Evolutionary conservation across 2,113 vertebrate species (phyloP), one percentile per base, ranked within the genome.

Genomic region (Phodopus roborovskii): DNA sequence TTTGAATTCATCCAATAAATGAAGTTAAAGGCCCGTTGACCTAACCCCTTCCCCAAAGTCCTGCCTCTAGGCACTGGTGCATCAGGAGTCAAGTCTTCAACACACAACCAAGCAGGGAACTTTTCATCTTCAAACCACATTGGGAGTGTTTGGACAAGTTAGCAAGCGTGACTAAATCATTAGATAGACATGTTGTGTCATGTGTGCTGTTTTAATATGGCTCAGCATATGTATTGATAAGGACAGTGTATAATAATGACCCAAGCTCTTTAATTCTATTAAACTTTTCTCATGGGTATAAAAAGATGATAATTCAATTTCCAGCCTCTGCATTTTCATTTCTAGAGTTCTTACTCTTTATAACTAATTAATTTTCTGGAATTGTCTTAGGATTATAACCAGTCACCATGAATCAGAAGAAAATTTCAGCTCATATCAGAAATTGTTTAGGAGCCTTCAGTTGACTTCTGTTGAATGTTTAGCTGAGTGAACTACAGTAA

Each of bases 331-430:
- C 94, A 91, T 98, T 98, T 98, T 97, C 96, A 92, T 98, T 98
- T 97, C 95, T 97, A 94, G 96, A 96, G 77, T 96, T 97, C 93
- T 98, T 97, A 94, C 90, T 96, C 97, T 98, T 98, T 94, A 96
- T 93, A 0, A 64, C 90, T 98, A 98, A 97, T 97, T 97, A 98
- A 97, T 95, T 98, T 98, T 97, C 96, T 95, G 48, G 97, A 97
- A 98, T 93, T 97, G 96, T 96, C 77, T 0, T 66, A 95, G 96
- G 91, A 70, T 97, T 98, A 93, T 92, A 97, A 96, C 94, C 97
- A 97, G 93, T 96, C 96, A 96, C 94, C 96, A 91, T 98, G 98
- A 98, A 98, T 98, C 98, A 98, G 96, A 98, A 26, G 4, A 95
- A 97, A 97, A 97, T 97, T 94, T 97, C 94, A 96, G 92, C 90